Base-by-base conservation (phyloP, 1,140 invertebrate genomes). In the Bombus ignitus region DNA sequence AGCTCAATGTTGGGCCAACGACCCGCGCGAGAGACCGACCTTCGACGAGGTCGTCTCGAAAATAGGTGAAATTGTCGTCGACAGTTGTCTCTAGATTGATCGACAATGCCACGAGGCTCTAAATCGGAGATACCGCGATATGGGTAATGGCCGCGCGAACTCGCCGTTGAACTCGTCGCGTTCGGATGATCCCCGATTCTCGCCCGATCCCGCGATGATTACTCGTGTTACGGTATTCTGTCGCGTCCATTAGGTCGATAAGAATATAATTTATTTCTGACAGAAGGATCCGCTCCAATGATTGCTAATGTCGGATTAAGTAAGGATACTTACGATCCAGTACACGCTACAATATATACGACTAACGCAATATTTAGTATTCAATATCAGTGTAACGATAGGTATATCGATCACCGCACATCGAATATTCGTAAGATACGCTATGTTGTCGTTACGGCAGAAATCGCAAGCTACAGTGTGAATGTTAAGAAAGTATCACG, bases 1-100 rank as follows among this genome's bases (percentile, higher is more conserved):
- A 92, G 94, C 94, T 83, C 95, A 95, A 37, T 97, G 97, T 85
- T 97, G 96, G 96, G 95, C 95, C 65, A 95, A 95, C 28, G 96
- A 96, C 80, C 96, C 97, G 3, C 93, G 96, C n/a, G 97, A 97
- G 76, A 94, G 97, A 78, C 97, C 97, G 0, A 96, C 96, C 4
- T 97, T 97, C 89, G 94, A 95, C 59, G 94, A 96, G 42, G 91
- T 96, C 35, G 94, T 95, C 12, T 87, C 86, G 35, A 95, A 94
- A 89, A 88, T 95, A 81, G 92, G 89, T 68, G 94, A 95, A 92
- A 94, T 95, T 86, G 92, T 94, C 32, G 92, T 86, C 68, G 93
- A 94, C 81, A 95, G 92, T 81, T 93, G 93, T 84, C 83, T 94
- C 39, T 95, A 93, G 86, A 83, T 65, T 86, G 73, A 65, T 87